These are phyloP conservation scores for Myiothlypis chrysogaster DNA, from an alignment of 2,797 vertebrate genomes.

Conservation along the genomic window DNA sequence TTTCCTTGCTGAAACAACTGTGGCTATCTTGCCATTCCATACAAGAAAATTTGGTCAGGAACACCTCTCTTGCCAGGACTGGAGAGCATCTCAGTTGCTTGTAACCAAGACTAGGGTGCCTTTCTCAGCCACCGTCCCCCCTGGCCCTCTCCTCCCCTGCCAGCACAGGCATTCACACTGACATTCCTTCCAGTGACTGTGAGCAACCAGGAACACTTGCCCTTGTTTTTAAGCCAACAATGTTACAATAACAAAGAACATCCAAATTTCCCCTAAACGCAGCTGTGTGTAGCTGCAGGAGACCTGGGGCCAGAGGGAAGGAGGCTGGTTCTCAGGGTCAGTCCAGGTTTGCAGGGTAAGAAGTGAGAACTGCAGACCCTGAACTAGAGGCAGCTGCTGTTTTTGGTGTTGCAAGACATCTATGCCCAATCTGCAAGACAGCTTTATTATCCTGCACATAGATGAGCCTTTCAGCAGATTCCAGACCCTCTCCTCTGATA, in stretches of 20 bases:
- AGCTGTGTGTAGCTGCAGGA: constrained; percentile 4
- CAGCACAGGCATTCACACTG: background rate
- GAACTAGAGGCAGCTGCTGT: background rate
- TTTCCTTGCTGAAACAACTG: background rate
- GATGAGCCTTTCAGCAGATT: background rate
- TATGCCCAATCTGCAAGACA: background rate
- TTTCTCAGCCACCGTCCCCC: background rate
- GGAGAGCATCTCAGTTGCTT: background rate
- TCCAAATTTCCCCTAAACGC: background rate
- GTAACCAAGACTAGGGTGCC: background rate
- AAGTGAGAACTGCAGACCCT: background rate
- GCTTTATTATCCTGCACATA: background rate
- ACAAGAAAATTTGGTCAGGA: background rate
- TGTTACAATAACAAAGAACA: background rate
- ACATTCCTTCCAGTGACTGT: background rate
- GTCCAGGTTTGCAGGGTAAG: background rate
- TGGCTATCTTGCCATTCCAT: background rate
- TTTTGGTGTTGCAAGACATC: background rate
- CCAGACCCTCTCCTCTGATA: background rate
- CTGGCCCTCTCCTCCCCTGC: background rate
- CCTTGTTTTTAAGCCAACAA: background rate
- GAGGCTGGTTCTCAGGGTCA: background rate
- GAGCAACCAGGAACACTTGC: background rate
- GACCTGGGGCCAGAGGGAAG: background rate
- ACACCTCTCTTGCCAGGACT: background rate